These are phyloP conservation scores for Galagoides demidoff DNA, from an alignment of 2,797 vertebrate species.

Conservation along the genomic window DNA sequence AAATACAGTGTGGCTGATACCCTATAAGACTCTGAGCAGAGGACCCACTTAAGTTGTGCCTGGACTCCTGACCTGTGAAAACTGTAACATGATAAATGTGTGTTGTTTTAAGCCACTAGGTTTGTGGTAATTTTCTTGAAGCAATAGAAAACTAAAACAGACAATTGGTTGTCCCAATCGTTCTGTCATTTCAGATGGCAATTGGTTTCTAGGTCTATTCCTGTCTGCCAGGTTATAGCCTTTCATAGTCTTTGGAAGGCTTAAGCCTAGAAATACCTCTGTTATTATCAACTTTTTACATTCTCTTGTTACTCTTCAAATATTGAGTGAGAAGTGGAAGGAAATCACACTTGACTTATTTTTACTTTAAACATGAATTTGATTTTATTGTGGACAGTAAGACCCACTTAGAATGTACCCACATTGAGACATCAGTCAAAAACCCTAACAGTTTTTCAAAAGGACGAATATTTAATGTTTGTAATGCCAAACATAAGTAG, in stretches of 20 bases:
- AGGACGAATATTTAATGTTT: not conserved
- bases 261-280: conserved; percentile 11
- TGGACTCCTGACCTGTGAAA: not conserved
- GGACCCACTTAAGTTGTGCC: not conserved
- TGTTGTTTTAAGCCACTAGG: not conserved
- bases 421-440: not conserved
- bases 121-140: not conserved
- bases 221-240: not conserved
- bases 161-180: not conserved
- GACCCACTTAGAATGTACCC: not conserved
- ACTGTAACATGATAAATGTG: not conserved
- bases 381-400: not conserved
- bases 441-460: not conserved
- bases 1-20: not conserved
- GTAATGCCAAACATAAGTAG: conserved; percentile 26
- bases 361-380: conserved; percentile 38
- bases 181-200: not conserved
- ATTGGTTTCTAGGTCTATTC: not conserved
- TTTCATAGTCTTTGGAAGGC: not conserved
- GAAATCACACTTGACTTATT: not conserved
- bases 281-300: not conserved
- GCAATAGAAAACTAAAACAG: not conserved
- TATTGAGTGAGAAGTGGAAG: not conserved
- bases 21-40: not conserved
- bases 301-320: conserved; percentile 51